phyloP scores from a whole-genome alignment of 2,888 invertebrate species.

The Lamellibrachia satsuma region DNA sequence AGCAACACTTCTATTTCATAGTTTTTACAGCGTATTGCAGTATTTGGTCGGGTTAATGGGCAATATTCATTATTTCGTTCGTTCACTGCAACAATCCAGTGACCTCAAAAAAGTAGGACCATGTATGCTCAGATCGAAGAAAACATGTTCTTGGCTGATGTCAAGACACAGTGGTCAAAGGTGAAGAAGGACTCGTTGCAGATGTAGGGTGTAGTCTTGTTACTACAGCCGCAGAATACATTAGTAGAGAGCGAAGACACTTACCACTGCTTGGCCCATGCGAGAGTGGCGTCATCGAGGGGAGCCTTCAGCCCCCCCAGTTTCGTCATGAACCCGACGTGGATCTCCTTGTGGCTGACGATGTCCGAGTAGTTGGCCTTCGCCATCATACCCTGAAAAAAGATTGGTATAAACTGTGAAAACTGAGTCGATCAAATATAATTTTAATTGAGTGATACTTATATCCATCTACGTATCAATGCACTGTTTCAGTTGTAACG shows the following conservation, averaged over 20 bases:
- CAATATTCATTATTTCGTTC: not conserved
- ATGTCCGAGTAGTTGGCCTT: slow-evolving; percentile 26
- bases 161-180: no score
- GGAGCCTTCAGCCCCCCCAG: slow-evolving; percentile 21
- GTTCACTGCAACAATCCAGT: not conserved
- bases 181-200: no score
- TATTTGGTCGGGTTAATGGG: not conserved
- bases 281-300: slow-evolving; percentile 7
- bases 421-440: no score
- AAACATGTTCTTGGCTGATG: no score
- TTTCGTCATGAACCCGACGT: slow-evolving; percentile 23
- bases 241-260: not conserved
- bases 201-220: no score
- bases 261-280: slow-evolving; percentile 25
- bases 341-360: slow-evolving; percentile 22
- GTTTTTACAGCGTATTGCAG: not conserved
- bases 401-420: not conserved
- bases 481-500: not conserved
- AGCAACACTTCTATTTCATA: not conserved
- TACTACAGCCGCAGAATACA: no score
- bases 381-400: slow-evolving; percentile 25
- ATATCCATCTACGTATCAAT: not conserved
- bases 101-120: not conserved
- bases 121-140: no score
- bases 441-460: no score